Evolutionary conservation across 2,888 invertebrate genomes (phyloP).

Genomic region (Ypsolopha scabrella): DNA sequence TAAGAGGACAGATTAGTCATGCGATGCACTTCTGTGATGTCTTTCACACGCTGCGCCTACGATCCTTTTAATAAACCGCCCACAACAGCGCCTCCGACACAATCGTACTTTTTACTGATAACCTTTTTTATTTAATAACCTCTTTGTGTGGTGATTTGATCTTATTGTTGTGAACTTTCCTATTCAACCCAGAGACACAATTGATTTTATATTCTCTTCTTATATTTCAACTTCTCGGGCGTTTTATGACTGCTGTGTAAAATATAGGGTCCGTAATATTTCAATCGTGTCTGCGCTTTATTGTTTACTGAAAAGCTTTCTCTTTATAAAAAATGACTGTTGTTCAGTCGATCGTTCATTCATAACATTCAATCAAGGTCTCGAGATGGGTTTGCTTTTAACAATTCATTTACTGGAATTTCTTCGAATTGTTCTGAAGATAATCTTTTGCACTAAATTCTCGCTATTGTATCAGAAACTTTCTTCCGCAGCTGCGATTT

Average conservation of each 20-base stretch:
- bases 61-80: constrained; percentile 32
- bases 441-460: neutral
- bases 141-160: constrained; percentile 2
- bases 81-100: constrained; percentile 3
- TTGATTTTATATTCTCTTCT: neutral
- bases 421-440: neutral
- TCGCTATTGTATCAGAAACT: neutral
- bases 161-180: constrained; percentile 1
- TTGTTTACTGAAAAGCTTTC: neutral
- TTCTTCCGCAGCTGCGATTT: neutral
- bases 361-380: neutral
- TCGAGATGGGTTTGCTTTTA: neutral
- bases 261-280: neutral
- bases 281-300: neutral
- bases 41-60: constrained; percentile 46
- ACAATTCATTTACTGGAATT: neutral
- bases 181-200: neutral
- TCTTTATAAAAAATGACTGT: neutral
- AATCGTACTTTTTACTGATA: constrained; percentile 1
- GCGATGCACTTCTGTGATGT: constrained; percentile 33
- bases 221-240: neutral
- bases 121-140: neutral
- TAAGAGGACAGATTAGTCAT: constrained; percentile 52
- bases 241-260: neutral
- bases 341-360: neutral